Evolutionary conservation across 2,797 vertebrate species (phyloP), one percentile per base, ranked within the genome.

Genomic region (Sebastes alutus): DNA sequence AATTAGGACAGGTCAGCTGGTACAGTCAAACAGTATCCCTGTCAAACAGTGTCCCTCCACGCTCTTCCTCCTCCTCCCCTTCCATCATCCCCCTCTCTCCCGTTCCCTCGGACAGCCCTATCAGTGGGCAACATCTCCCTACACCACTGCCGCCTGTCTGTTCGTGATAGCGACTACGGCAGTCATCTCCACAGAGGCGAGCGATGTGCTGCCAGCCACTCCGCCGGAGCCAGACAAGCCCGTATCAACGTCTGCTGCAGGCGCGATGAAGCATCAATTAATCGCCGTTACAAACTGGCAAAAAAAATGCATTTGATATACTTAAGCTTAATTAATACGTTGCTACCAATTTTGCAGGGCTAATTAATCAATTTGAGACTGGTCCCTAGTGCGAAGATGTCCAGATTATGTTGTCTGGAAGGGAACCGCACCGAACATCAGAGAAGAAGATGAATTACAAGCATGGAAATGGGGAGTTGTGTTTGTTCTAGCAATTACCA

Each of bases 261-360:
- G 93, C 87, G 16, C 74, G 55, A 55, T 85, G 79, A 85, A 86
- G 79, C 87, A 90, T 93, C 91, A 93, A 95, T 95, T 94, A 95
- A 94, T 94, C 72, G 90, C 78, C 35, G 92, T 93, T 92, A 93
- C 95, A 93, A 93, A 95, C 80, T 78, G 72, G 78, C 64, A 82
- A 55, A 55, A 63, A 72, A 90, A 92, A 92, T 86, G 0, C 79
- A 87, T 94, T 80, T 89, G 86, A 92, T 89, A 89, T 92, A 94
- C 93, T 93, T 94, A 84, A 89, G 78, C 79, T 94, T 93, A 94
- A 95, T 96, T 96, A 95, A 96, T 95, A 95, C 85, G 90, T 81
- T 90, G 79, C 66, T 92, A 93, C 79, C 90, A 81, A 95, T 92
- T 95, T 93, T 88, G 78, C 81, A 68, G 77, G 88, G 61, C 87